Evolutionary conservation across 2,797 vertebrate species (phyloP).

Genomic region (Etheostoma perlongum): DNA sequence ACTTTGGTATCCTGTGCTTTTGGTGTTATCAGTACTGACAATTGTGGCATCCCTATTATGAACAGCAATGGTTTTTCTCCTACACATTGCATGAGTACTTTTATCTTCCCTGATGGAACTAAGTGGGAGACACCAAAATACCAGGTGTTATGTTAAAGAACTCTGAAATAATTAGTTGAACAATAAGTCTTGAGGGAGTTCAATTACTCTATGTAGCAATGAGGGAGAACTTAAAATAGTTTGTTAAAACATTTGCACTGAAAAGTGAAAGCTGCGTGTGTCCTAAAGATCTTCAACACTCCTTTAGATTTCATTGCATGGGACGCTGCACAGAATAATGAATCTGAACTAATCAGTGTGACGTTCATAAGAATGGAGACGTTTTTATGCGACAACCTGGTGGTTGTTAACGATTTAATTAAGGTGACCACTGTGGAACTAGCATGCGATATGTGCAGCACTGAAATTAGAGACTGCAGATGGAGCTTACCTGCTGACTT

Average conservation of each 20-base stretch:
- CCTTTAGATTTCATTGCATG: neutral
- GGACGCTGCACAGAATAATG: slow-evolving; percentile 3
- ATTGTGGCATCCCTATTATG: neutral
- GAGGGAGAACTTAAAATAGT: slow-evolving; percentile 8
- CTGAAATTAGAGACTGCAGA: slow-evolving; percentile 33
- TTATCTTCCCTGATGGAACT: neutral
- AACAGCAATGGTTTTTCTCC: neutral
- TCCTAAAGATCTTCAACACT: slow-evolving; percentile 1
- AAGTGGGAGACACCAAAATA: neutral
- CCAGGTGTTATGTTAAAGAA: slow-evolving; percentile 10
- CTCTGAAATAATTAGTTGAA: slow-evolving; percentile 1
- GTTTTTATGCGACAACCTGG: neutral
- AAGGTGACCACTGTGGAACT: slow-evolving; percentile 31
- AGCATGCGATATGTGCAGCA: neutral
- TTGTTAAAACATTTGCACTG: neutral
- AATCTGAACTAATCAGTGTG: slow-evolving; percentile 10
- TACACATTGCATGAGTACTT: neutral
- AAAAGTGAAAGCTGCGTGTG: slow-evolving; percentile 5
- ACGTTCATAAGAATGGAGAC: neutral
- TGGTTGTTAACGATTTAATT: slow-evolving; percentile 39
- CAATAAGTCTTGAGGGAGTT: neutral
- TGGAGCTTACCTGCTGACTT: slow-evolving; percentile 43
- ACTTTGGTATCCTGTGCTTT: no score
- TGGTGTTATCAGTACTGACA: no score
- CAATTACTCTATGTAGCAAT: neutral